A percentile compares a stretch with the other conserved stretches of the same genome.
These are phyloP conservation scores for Pseudococcus longispinus DNA, from an alignment of 2,888 invertebrate genomes.

Conservation along the genomic window DNA sequence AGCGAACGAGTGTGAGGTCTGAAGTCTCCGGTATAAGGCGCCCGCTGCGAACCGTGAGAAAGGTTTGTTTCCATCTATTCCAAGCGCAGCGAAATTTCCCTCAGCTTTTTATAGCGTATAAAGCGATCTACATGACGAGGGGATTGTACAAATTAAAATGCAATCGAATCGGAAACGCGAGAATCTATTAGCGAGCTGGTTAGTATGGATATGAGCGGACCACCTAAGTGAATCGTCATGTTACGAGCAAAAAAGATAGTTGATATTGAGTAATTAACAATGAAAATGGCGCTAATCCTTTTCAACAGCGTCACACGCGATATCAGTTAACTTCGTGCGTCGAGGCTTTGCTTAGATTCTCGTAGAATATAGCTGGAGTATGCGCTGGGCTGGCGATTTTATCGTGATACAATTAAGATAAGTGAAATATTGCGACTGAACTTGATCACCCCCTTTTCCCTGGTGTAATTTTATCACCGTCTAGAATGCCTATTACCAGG, in stretches of 20 bases:
- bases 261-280: slow-evolving; percentile 42
- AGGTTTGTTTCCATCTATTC: not conserved
- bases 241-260: slow-evolving; percentile 36
- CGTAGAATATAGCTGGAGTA: too few species aligned
- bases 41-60: slow-evolving; percentile 40
- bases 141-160: not conserved
- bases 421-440: slow-evolving; percentile 32
- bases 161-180: not conserved
- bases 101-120: not conserved
- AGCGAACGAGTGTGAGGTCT: slow-evolving; percentile 35
- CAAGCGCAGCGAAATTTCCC: slow-evolving; percentile 10
- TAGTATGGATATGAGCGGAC: slow-evolving; percentile 16
- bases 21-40: not conserved
- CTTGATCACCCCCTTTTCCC: not conserved
- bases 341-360: too few species aligned
- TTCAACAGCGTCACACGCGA: slow-evolving; percentile 31
- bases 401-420: slow-evolving; percentile 45
- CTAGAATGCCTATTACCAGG: slow-evolving; percentile 4
- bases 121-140: too few species aligned
- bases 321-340: slow-evolving; percentile 28
- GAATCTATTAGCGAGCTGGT: slow-evolving; percentile 24
- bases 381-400: not conserved
- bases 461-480: not conserved
- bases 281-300: slow-evolving; percentile 43
- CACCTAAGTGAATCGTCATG: slow-evolving; percentile 41